Conservation (phyloP, 2,888 invertebrate genomes). For the Tetranychus truncatus region DNA sequence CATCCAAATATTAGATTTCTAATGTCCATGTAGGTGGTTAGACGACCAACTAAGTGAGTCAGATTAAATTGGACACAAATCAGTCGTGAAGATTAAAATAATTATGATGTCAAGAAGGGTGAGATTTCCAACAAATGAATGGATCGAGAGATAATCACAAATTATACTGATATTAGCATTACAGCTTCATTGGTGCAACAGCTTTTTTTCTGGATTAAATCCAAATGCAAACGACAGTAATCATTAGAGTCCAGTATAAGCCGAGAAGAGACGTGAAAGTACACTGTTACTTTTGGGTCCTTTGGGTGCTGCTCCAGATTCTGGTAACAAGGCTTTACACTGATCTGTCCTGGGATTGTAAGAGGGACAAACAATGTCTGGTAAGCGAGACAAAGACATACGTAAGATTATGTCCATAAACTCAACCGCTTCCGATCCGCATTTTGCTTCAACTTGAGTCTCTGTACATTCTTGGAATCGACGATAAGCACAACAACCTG, state of each 20-base stretch:
- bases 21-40: too few relatives aligned
- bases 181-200: too few relatives aligned
- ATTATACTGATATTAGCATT: too few relatives aligned
- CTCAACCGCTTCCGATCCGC: constrained; percentile 25
- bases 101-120: too few relatives aligned
- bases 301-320: constrained; percentile 23
- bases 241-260: constrained; percentile 24
- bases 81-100: too few relatives aligned
- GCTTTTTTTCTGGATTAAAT: too few relatives aligned
- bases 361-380: constrained; percentile 26
- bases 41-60: too few relatives aligned
- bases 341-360: constrained; percentile 24
- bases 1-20: too few relatives aligned
- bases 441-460: constrained; percentile 25
- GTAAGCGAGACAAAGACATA: constrained; percentile 26
- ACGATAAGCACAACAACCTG: constrained; percentile 25
- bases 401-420: constrained; percentile 23
- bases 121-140: too few relatives aligned
- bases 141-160: too few relatives aligned
- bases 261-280: constrained; percentile 26
- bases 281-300: constrained; percentile 24
- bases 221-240: neutral
- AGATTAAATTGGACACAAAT: too few relatives aligned
- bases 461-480: constrained; percentile 23
- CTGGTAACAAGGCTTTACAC: constrained; percentile 24